These are phyloP conservation scores for Mactra quadrangularis DNA, from an alignment of 1,140 invertebrate genomes.

Conservation along the genomic window DNA sequence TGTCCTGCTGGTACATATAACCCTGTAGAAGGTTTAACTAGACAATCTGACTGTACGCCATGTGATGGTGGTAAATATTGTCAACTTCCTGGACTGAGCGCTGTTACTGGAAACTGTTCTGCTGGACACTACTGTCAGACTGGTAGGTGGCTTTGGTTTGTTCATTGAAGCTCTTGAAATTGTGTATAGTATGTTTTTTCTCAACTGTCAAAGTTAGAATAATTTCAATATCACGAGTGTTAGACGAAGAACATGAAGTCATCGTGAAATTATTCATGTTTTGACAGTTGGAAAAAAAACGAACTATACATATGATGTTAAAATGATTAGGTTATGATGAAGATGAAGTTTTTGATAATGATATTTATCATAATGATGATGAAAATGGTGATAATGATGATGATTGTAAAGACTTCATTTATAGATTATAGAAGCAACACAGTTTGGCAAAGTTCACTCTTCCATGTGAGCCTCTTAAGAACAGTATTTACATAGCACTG, in stretches of 20 bases:
- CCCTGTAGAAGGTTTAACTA: constrained; percentile 71
- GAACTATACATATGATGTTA: background rate
- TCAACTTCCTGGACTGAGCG: constrained; percentile 66
- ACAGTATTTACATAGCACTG: too few relatives aligned
- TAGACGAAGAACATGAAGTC: too few relatives aligned
- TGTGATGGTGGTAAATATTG: constrained; percentile 82
- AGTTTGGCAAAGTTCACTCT: too few relatives aligned
- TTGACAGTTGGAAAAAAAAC: too few relatives aligned
- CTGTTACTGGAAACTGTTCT: constrained; percentile 72
- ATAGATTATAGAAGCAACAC: too few relatives aligned
- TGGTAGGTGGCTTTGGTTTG: constrained; percentile 71
- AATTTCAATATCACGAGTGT: too few relatives aligned
- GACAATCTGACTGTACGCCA: constrained; percentile 76
- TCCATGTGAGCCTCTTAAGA: too few relatives aligned
- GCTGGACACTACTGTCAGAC: constrained; percentile 80
- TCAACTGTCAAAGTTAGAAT: too few relatives aligned
- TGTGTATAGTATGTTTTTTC: background rate
- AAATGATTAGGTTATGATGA: background rate
- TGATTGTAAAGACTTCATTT: too few relatives aligned
- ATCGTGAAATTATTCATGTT: too few relatives aligned
- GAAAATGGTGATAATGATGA: too few relatives aligned
- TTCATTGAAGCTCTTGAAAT: constrained; percentile 6
- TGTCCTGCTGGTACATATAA: constrained; percentile 81
- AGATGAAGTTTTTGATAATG: background rate
- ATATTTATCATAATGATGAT: background rate